Percentiles rank a stretch among this genome's conserved stretches.
Conservation (phyloP, 30 jellyfish, hydroid and myxozoan genomes). For the Aurelia sp. region DNA sequence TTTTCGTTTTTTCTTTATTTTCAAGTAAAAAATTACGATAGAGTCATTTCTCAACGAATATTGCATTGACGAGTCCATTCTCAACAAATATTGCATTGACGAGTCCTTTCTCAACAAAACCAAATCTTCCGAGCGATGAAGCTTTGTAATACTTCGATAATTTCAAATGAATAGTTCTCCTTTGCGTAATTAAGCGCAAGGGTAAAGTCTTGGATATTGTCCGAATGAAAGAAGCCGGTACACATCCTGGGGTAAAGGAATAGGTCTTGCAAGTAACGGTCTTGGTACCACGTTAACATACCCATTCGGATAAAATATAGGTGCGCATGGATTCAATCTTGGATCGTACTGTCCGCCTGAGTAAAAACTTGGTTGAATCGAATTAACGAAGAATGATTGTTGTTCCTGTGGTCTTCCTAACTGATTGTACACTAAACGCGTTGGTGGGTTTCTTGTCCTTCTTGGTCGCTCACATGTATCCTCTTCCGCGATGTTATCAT, state of each 20-base stretch:
- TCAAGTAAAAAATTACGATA: background rate
- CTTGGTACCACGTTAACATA: background rate
- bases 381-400: background rate
- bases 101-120: slow-evolving; percentile 30
- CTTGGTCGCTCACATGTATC: background rate
- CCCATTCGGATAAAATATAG: too few relatives aligned
- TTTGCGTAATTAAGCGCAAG: slow-evolving; percentile 1
- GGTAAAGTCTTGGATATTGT: slow-evolving; percentile 3
- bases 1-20: too few relatives aligned
- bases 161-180: background rate
- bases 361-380: too few relatives aligned
- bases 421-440: slow-evolving; percentile 9
- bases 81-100: too few relatives aligned
- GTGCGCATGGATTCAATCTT: too few relatives aligned
- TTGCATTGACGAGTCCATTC: too few relatives aligned
- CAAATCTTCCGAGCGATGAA: background rate
- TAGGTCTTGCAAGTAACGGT: background rate
- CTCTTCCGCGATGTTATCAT: background rate
- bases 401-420: background rate
- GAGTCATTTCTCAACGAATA: background rate
- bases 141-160: too few relatives aligned
- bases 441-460: slow-evolving; percentile 3
- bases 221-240: background rate
- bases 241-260: too few relatives aligned
- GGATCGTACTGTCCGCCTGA: too few relatives aligned